These are phyloP conservation scores for Pseudomyrmex cubaensis DNA, from an alignment of 1,140 invertebrate species.

Conservation along the genomic window DNA sequence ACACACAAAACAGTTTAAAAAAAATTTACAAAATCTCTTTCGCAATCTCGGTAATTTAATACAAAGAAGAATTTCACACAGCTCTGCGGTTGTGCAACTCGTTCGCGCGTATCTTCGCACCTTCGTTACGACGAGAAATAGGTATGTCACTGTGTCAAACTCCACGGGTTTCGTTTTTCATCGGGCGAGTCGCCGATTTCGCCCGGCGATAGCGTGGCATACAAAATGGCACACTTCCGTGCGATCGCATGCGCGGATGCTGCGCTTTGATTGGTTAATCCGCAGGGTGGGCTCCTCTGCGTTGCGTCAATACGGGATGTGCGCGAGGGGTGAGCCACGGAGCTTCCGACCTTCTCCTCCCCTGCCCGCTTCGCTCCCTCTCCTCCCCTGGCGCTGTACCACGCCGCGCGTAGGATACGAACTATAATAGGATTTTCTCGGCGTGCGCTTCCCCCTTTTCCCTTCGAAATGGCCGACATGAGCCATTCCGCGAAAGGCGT, in stretches of 20 bases:
- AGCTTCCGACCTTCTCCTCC: conserved; percentile 48
- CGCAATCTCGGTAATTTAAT: not conserved
- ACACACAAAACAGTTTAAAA: too few species aligned
- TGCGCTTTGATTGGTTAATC: conserved; percentile 82
- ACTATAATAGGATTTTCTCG: conserved; percentile 72
- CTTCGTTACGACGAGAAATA: conserved; percentile 14
- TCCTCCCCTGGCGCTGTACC: conserved; percentile 64
- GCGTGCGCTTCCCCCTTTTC: conserved; percentile 18
- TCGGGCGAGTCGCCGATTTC: conserved; percentile 35
- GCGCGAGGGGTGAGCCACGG: conserved; percentile 53
- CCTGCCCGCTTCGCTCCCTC: conserved; percentile 28
- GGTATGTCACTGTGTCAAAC: conserved; percentile 58
- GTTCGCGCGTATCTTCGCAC: not conserved
- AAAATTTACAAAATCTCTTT: too few species aligned
- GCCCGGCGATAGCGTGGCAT: conserved; percentile 64
- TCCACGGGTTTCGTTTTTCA: conserved; percentile 52
- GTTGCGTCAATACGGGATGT: conserved; percentile 79
- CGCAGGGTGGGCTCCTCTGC: conserved; percentile 76
- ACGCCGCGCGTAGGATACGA: conserved; percentile 59
- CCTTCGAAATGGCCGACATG: conserved; percentile 70
- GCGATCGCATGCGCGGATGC: conserved; percentile 84
- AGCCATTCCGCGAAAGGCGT: conserved; percentile 62
- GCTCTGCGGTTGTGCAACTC: not conserved
- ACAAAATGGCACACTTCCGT: conserved; percentile 76
- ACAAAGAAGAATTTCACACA: not conserved